Percentiles rank a stretch among this genome's conserved stretches.
phyloP scores from a whole-genome alignment of 2,888 invertebrate species.

The Rhabditoides inermis region DNA sequence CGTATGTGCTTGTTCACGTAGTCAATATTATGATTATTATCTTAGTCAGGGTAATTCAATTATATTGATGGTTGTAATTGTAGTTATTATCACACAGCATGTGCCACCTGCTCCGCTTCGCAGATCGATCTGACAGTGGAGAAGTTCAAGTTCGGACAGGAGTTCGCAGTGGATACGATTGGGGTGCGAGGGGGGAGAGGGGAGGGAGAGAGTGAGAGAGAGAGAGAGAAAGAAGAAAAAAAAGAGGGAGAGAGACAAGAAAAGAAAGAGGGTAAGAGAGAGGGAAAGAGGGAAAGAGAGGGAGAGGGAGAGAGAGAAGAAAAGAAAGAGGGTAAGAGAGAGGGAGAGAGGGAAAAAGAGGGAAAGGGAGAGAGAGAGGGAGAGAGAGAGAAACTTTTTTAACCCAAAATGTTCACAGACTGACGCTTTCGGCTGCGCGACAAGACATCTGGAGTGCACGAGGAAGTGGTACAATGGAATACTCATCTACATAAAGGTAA shows the following conservation, averaged over 20 bases:
- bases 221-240: constrained; percentile 5
- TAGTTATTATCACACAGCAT: too few species aligned
- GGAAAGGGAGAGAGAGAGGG: constrained; percentile 2
- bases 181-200: background rate
- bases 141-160: background rate
- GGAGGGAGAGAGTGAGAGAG: background rate
- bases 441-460: too few species aligned
- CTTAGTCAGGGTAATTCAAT: too few species aligned
- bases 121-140: background rate
- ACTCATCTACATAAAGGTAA: constrained; percentile 1
- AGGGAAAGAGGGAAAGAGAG: constrained; percentile 5
- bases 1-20: too few species aligned
- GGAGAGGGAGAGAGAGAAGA: constrained; percentile 8
- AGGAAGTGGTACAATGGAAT: constrained; percentile 8
- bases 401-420: too few species aligned
- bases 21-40: too few species aligned
- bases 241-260: constrained; percentile 2
- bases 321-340: constrained; percentile 3
- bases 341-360: constrained; percentile 4
- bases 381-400: too few species aligned
- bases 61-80: too few species aligned
- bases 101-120: too few species aligned
- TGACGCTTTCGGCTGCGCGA: too few species aligned
- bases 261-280: constrained; percentile 1
- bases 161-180: background rate